These are phyloP conservation scores for Oreochromis niloticus DNA, from an alignment of 2,113 vertebrate species.

Conservation along the genomic window DNA sequence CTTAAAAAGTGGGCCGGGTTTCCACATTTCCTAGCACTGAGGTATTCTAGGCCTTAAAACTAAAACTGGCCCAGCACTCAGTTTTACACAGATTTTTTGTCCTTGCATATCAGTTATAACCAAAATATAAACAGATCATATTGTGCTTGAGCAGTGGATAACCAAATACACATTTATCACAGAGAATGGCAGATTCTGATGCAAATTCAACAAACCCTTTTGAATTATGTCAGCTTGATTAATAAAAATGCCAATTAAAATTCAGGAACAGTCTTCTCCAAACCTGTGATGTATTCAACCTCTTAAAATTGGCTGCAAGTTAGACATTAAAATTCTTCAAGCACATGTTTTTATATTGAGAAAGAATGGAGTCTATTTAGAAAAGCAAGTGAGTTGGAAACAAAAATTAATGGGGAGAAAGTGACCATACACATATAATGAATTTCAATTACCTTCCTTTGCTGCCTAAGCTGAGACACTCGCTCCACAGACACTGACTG, in stretches of 20 bases:
- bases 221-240: constrained; percentile 24
- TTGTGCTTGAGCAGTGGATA: not conserved
- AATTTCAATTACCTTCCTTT: constrained; percentile 64
- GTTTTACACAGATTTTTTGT: not conserved
- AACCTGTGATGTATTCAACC: constrained; percentile 55
- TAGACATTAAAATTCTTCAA: constrained; percentile 68
- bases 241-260: constrained; percentile 44
- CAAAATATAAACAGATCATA: not conserved
- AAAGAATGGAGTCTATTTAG: constrained; percentile 69
- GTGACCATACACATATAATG: constrained; percentile 63
- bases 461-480: constrained; percentile 6
- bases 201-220: constrained; percentile 28
- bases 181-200: not conserved
- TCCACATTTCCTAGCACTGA: not conserved
- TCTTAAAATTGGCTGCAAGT: constrained; percentile 48
- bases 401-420: constrained; percentile 70
- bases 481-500: not conserved
- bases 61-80: not conserved
- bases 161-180: constrained; percentile 15
- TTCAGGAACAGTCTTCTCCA: constrained; percentile 23
- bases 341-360: constrained; percentile 54
- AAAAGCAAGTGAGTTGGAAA: constrained; percentile 71
- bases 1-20: not conserved
- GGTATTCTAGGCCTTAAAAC: not conserved
- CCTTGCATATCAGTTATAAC: not conserved